These are phyloP conservation scores for Myathropa florea DNA, from an alignment of 2,888 invertebrate species.

Conservation along the genomic window DNA sequence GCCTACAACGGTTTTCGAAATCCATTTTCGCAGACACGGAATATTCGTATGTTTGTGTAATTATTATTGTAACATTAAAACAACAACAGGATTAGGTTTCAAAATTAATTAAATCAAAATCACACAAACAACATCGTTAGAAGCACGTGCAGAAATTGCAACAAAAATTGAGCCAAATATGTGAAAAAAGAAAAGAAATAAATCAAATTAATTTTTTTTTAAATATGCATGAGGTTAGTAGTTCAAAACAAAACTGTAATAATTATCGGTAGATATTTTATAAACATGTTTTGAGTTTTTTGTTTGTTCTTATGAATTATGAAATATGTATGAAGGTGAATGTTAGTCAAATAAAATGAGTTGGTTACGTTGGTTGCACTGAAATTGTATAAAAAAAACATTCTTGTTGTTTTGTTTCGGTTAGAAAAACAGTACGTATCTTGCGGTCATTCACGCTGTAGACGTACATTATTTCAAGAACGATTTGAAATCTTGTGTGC, in stretches of 20 bases:
- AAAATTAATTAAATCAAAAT: constrained; percentile 77
- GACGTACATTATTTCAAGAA: neutral
- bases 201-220: constrained; percentile 15
- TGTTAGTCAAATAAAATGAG: neutral
- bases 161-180: constrained; percentile 72
- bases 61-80: constrained; percentile 78
- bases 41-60: constrained; percentile 79
- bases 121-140: constrained; percentile 64
- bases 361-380: neutral
- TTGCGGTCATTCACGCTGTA: constrained; percentile 31
- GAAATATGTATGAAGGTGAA: neutral
- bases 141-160: constrained; percentile 57
- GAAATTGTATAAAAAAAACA: neutral
- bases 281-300: constrained; percentile 50
- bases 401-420: constrained; percentile 7
- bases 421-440: neutral
- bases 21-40: constrained; percentile 55
- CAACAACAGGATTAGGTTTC: constrained; percentile 75
- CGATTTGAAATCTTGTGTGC: neutral
- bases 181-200: constrained; percentile 74
- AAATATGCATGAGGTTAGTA: constrained; percentile 39
- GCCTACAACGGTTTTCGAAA: constrained; percentile 84
- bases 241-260: constrained; percentile 52
- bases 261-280: constrained; percentile 79
- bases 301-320: neutral